phyloP scores from a whole-genome alignment of 2,888 invertebrate species.

The Limnephilus lunatus region DNA sequence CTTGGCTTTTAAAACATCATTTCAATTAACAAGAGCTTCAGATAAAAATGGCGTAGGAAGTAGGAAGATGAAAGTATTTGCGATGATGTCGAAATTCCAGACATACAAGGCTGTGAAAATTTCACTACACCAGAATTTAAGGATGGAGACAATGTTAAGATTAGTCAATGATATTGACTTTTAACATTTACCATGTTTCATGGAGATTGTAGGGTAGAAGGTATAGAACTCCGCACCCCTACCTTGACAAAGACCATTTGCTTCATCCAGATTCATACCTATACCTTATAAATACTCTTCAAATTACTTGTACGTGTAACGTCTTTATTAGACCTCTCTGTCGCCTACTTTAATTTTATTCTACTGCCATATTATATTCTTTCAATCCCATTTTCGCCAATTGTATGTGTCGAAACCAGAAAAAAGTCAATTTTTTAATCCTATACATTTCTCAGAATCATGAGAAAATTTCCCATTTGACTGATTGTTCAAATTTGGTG shows the following conservation, averaged over 20 bases:
- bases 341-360: neutral
- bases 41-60: too few species aligned
- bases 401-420: neutral
- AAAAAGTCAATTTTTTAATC: neutral
- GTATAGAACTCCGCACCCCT: neutral
- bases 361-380: neutral
- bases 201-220: neutral
- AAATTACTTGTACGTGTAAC: neutral
- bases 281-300: neutral
- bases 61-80: too few species aligned
- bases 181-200: neutral
- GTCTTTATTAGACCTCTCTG: neutral
- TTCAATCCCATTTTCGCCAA: neutral
- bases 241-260: neutral
- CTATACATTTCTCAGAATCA: neutral
- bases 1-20: too few species aligned
- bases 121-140: neutral
- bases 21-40: too few species aligned
- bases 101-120: neutral
- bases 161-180: neutral
- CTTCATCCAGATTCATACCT: neutral
- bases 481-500: neutral
- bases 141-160: too few species aligned
- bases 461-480: neutral
- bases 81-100: too few species aligned